Conservation (phyloP, 2,113 vertebrate genomes). For the Euleptes europaea region DNA sequence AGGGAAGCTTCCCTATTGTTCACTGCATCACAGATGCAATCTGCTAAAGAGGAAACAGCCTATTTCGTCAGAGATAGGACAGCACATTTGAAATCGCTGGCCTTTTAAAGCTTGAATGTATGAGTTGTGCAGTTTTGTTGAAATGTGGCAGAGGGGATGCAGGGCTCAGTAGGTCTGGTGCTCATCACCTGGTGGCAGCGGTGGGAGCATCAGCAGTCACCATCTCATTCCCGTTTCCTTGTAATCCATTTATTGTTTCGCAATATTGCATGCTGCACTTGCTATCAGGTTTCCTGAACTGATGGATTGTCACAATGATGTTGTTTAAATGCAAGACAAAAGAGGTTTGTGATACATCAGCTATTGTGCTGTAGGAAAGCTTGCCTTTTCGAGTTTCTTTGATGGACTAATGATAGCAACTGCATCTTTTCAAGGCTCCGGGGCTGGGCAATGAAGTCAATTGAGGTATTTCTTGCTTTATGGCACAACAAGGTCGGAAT, state of each 20-base stretch:
- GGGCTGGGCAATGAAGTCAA: not conserved
- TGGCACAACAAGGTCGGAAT: not conserved
- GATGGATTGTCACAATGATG: not conserved
- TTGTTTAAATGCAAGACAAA: not conserved
- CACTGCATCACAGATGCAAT: too few relatives aligned
- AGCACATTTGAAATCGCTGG: too few relatives aligned
- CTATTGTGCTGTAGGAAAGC: not conserved
- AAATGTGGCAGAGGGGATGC: too few relatives aligned
- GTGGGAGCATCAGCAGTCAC: too few relatives aligned
- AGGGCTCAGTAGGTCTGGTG: too few relatives aligned
- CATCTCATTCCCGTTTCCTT: not conserved
- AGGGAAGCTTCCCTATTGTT: too few relatives aligned
- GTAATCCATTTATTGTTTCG: not conserved
- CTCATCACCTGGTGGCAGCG: too few relatives aligned
- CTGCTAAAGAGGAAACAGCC: too few relatives aligned
- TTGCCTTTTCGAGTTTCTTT: not conserved
- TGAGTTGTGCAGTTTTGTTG: too few relatives aligned
- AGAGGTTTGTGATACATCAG: not conserved
- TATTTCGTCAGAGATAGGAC: too few relatives aligned
- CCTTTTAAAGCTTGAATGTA: too few relatives aligned
- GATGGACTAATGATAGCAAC: not conserved
- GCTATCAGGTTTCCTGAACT: not conserved
- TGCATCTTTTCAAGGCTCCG: not conserved
- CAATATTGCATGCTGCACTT: not conserved
- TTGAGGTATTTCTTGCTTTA: not conserved